phyloP scores from a whole-genome alignment of 2,113 vertebrate species.

The Epinephelus fuscoguttatus region DNA sequence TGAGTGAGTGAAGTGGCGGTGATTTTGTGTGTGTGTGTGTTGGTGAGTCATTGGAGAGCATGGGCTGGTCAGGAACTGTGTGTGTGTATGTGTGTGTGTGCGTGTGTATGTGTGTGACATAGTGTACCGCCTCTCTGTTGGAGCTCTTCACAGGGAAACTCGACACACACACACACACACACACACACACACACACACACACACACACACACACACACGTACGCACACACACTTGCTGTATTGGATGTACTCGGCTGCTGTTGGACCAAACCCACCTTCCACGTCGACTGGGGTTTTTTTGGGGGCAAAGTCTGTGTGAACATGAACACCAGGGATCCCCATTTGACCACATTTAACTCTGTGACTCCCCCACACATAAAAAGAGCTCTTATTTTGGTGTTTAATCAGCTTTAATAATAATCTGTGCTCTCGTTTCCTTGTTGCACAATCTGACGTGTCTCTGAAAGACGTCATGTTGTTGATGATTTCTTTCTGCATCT shows the following conservation, averaged over 20 bases:
- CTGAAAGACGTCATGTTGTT: background rate
- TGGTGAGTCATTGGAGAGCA: constrained; percentile 59
- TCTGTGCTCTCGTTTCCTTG: background rate
- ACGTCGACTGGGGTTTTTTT: constrained; percentile 35
- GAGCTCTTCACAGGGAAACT: constrained; percentile 50
- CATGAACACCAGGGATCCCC: constrained; percentile 30
- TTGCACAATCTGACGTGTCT: background rate
- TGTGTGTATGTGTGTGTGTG: constrained; percentile 18
- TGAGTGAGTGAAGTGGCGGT: constrained; percentile 44
- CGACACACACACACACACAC: constrained; percentile 14
- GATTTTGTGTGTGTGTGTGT: constrained; percentile 20
- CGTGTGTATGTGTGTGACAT: constrained; percentile 27
- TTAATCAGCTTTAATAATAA: background rate
- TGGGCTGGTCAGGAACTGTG: constrained; percentile 10
- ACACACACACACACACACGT: constrained; percentile 24
- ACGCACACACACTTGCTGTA: constrained; percentile 15
- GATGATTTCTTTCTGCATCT: background rate
- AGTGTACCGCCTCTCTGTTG: constrained; percentile 42
- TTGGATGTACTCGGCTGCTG: constrained; percentile 30
- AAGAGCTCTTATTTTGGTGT: background rate
- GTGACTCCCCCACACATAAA: background rate
- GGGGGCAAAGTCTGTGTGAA: constrained; percentile 21
- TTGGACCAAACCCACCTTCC: constrained; percentile 55
- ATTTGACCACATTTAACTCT: constrained; percentile 15
- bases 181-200: constrained; percentile 21